Percentiles rank a stretch among this genome's conserved stretches.
These are phyloP conservation scores for Eudasyphora cyanicolor DNA, from an alignment of 2,888 invertebrate species.

Conservation along the genomic window DNA sequence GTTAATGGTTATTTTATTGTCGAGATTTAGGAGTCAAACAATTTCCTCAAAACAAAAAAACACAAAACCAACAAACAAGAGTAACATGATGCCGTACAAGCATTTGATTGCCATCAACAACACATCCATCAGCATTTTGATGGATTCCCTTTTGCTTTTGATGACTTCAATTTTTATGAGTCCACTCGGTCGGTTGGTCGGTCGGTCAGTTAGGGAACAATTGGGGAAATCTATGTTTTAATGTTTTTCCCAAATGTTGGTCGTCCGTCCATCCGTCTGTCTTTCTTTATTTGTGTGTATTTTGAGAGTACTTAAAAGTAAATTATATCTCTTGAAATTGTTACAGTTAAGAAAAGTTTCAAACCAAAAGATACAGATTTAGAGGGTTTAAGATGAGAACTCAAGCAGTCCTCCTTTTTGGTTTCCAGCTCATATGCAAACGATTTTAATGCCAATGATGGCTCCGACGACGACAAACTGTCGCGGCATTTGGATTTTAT, in stretches of 20 bases:
- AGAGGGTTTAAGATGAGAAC: neutral
- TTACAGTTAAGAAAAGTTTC: neutral
- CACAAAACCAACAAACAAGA: neutral
- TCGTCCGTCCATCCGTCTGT: neutral
- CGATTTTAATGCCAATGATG: neutral
- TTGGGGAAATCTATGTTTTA: neutral
- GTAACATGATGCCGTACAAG: too few species aligned
- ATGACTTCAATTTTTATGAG: conserved; percentile 4
- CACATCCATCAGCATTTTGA: neutral
- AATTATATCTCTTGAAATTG: conserved; percentile 13
- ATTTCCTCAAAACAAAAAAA: neutral
- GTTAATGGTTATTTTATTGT: neutral
- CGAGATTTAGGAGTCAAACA: neutral
- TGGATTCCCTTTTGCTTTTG: neutral
- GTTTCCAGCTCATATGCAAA: neutral
- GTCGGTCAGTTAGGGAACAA: neutral
- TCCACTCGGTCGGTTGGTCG: neutral
- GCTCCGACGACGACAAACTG: neutral
- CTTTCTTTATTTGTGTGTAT: neutral
- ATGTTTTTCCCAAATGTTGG: neutral
- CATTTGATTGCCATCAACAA: too few species aligned
- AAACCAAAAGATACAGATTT: neutral
- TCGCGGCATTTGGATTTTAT: neutral
- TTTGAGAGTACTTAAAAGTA: conserved; percentile 1
- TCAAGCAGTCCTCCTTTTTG: neutral